Evolutionary conservation across 2,797 vertebrate genomes (phyloP).

Genomic region (Sebastes jordani): DNA sequence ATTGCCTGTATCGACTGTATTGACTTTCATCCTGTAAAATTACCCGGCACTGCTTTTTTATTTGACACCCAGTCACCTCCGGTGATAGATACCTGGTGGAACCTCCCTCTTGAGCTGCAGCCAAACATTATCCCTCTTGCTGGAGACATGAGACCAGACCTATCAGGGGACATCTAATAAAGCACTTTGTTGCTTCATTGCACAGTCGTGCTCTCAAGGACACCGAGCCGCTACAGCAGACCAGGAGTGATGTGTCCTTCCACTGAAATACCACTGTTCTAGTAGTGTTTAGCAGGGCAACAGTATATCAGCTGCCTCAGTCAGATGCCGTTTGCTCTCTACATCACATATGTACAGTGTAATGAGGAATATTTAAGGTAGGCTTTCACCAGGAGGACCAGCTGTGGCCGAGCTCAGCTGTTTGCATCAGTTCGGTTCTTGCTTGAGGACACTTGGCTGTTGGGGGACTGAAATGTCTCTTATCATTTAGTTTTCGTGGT

Average conservation of each 20-base stretch:
- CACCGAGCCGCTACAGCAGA: not conserved
- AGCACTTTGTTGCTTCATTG: conserved; percentile 45
- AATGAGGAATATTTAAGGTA: not conserved
- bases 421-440: not conserved
- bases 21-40: conserved; percentile 59
- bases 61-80: conserved; percentile 57
- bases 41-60: conserved; percentile 50
- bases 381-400: not conserved
- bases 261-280: not conserved
- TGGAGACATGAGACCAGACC: conserved; percentile 26
- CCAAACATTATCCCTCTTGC: conserved; percentile 34
- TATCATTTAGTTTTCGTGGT: not conserved
- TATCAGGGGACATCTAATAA: conserved; percentile 33
- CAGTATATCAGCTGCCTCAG: not conserved
- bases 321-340: not conserved
- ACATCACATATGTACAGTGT: not conserved
- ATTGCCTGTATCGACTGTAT: conserved; percentile 48
- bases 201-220: conserved; percentile 44
- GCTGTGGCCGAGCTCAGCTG: not conserved
- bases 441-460: not conserved
- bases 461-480: not conserved
- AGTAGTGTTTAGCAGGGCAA: not conserved
- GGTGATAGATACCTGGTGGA: conserved; percentile 42
- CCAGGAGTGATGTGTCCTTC: conserved; percentile 3
- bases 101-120: conserved; percentile 30